phyloP scores from a whole-genome alignment of 1,140 invertebrate species.

The Samia ricini region DNA sequence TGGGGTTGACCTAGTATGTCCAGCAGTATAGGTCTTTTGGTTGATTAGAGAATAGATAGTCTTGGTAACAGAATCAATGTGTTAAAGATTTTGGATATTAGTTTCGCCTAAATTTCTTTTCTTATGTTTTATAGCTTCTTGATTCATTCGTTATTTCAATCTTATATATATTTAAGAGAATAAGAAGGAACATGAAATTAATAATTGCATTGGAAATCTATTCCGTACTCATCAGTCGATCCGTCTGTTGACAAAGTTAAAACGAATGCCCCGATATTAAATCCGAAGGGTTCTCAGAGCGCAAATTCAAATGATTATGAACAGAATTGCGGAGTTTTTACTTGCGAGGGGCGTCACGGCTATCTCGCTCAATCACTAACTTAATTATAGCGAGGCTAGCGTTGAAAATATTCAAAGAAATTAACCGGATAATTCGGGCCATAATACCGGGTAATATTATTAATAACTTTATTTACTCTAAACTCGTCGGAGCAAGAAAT shows the following conservation, averaged over 20 bases:
- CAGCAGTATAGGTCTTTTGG: too few species aligned
- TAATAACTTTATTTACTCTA: conserved; percentile 37
- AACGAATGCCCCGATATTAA: conserved; percentile 23
- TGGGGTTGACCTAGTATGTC: too few species aligned
- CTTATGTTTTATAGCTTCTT: too few species aligned
- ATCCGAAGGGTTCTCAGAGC: conserved; percentile 5
- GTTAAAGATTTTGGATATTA: too few species aligned
- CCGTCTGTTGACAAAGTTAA: conserved; percentile 16
- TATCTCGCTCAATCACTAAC: conserved; percentile 49
- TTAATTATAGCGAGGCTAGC: conserved; percentile 52
- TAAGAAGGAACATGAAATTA: neutral
- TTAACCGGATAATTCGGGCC: conserved; percentile 43
- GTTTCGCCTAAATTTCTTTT: too few species aligned
- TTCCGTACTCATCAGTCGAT: neutral
- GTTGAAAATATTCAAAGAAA: conserved; percentile 59
- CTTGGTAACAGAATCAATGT: too few species aligned
- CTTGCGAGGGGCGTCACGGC: conserved; percentile 19
- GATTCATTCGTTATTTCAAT: too few species aligned
- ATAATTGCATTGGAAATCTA: neutral
- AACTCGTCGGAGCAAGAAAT: conserved; percentile 11
- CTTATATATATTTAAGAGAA: too few species aligned
- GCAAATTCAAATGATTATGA: conserved; percentile 40
- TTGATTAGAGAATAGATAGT: too few species aligned
- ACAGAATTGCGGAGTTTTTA: conserved; percentile 43
- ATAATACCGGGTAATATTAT: conserved; percentile 48